Evolutionary conservation across 1,140 invertebrate species (phyloP), one percentile per base, ranked within the genome.

Genomic region (Drosophila willistoni): DNA sequence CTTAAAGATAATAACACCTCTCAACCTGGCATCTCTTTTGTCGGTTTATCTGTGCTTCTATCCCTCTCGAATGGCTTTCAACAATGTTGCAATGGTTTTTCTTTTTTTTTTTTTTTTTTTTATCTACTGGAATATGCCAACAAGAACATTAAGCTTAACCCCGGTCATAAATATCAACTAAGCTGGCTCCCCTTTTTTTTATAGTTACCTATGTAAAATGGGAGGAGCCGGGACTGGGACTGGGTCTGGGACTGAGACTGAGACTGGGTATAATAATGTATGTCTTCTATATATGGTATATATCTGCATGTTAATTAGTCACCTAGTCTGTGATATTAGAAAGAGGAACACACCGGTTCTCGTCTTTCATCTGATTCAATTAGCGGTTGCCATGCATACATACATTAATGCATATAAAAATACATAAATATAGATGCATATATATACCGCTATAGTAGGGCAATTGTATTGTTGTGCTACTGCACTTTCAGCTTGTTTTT

Each of bases 261-360:
- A 5, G 61, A 12, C 10, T 36, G 36, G 10, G 39, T n/a, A 41
- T 19, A 47, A 47, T 47, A 47, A 17, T 47, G 44, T 14, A 47
- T 19, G 36, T 39, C 54, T 7, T 13, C 3, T 22, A 51, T 51
- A 3, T 51, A 51, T 51, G 9, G 17, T 22, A 51, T 74, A 60
- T 66, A 72, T 62, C 55, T 47, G 60, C 83, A 89, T 89, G 83
- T 79, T 87, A 87, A 87, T 87, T 87, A 83, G 82, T 73, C 72
- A 83, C 73, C 80, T 87, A 60, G 42, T 34, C 59, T 60, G 57
- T 60, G 77, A 73, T 68, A 68, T 74, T 63, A 71, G 17, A 36
- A 12, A 34, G 29, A 22, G 47, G 3, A 34, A 7, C 5, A 7
- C 5, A 22, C 12, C 56, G 41, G 47, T 42, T 68, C 34, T 22